Conservation (phyloP, 2,888 invertebrate genomes). For the Deilephila elpenor region DNA sequence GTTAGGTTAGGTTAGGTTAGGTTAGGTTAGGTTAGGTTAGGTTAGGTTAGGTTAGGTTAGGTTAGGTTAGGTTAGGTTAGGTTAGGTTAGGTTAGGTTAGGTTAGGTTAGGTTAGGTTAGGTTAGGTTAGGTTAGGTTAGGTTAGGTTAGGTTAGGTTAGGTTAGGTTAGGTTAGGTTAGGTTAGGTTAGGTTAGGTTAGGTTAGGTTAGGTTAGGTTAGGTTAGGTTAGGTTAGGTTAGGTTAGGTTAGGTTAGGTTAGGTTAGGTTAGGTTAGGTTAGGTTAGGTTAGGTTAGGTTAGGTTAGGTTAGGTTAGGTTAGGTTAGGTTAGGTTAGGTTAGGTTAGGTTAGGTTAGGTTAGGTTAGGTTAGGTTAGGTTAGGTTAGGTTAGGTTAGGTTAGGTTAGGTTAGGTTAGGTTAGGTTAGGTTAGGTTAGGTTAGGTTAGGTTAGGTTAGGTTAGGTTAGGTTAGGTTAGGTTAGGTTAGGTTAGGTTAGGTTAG, state of each 20-base stretch:
- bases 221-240: constrained; percentile 39
- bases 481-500: too few species aligned
- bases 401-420: too few species aligned
- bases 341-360: constrained; percentile 21
- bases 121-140: constrained; percentile 31
- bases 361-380: too few species aligned
- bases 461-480: too few species aligned
- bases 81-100: constrained; percentile 33
- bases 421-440: too few species aligned
- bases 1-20: constrained; percentile 34
- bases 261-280: constrained; percentile 37
- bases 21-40: constrained; percentile 34
- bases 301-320: constrained; percentile 35
- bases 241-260: constrained; percentile 38
- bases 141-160: constrained; percentile 35
- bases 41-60: constrained; percentile 31
- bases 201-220: constrained; percentile 37
- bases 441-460: too few species aligned
- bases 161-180: constrained; percentile 37
- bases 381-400: too few species aligned
- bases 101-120: constrained; percentile 31
- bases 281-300: constrained; percentile 36
- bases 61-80: constrained; percentile 30
- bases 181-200: constrained; percentile 36
- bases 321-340: too few species aligned